Evolutionary conservation across 2,797 vertebrate genomes (phyloP), one percentile per base, ranked within the genome.

Genomic region (Poecilia gillii): DNA sequence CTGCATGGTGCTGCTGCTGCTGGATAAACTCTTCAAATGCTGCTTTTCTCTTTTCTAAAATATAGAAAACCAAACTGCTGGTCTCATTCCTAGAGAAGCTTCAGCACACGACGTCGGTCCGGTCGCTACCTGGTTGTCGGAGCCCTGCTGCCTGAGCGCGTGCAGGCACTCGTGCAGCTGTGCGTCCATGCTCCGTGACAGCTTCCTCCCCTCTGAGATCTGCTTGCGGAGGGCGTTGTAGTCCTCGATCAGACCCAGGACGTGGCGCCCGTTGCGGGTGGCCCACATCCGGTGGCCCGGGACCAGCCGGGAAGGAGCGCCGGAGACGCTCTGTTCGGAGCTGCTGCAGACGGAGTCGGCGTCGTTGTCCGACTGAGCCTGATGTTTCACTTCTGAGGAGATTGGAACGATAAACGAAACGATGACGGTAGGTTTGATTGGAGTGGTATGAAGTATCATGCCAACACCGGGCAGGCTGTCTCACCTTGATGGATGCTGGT

Each of bases 171-270:
- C 95, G 57, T 95, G 95, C 76, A 97, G 90, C 4, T 94, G 94
- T 23, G 84, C 0, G 76, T 97, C 96, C 95, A 97, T 95, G 85
- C 92, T 86, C 12, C 73, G 86, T 1, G 97, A 92, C 77, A 97
- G 92, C 74, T 92, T 95, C 47, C 94, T 95, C 1, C 97, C 97
- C 82, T 97, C 97, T 0, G 90, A 89, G 81, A 99, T 97, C 85
- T 97, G 97, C 55, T 96, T 97, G 74, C 95, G 93, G 31, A 99
- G 96, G 8, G 97, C 97, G 0, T 94, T 94, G 39, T 98, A 97
- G 93, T 99, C 97, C 87, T 98, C 97, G 0, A 97, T 93, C 81
- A 98, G 92, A 0, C 97, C 98, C 41, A 99, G 89, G 39, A 99
- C 82, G 0, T 98, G 97, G 7, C 92, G 95, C 0, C 98, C 97